These are phyloP conservation scores for Bembecia ichneumoniformis DNA, from an alignment of 2,888 invertebrate species.

Conservation along the genomic window DNA sequence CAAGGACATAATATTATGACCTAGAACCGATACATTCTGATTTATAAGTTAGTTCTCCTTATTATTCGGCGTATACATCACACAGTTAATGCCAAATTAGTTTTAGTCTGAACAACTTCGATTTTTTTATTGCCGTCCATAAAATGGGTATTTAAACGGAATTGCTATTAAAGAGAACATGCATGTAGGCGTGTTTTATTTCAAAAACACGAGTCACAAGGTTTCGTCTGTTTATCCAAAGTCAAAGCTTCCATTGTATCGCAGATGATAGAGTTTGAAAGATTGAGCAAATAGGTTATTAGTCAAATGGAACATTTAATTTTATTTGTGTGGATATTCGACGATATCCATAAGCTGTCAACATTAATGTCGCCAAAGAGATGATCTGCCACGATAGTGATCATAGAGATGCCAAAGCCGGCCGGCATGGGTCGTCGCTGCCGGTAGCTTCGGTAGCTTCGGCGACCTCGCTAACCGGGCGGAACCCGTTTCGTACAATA, in stretches of 20 bases:
- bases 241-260: neutral
- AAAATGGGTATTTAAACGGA: neutral
- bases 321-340: conserved; percentile 35
- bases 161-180: neutral
- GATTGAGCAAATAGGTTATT: conserved; percentile 19
- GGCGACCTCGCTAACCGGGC: conserved; percentile 33
- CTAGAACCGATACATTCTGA: too few species aligned
- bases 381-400: conserved; percentile 31
- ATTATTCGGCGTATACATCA: neutral
- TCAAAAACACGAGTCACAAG: neutral
- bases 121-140: neutral
- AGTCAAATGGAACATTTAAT: conserved; percentile 40
- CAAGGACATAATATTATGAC: too few species aligned
- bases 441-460: conserved; percentile 42
- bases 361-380: conserved; percentile 35
- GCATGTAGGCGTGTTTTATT: neutral
- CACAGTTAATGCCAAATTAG: neutral
- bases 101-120: neutral
- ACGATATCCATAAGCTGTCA: conserved; percentile 36
- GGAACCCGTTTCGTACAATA: conserved; percentile 57
- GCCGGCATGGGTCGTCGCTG: conserved; percentile 22
- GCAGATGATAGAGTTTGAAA: neutral
- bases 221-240: neutral
- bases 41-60: too few species aligned
- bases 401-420: conserved; percentile 34